Percentiles rank a stretch among this genome's conserved stretches.
phyloP scores from a whole-genome alignment of 2,797 vertebrate species.

The Oceanodroma leucorhoa region DNA sequence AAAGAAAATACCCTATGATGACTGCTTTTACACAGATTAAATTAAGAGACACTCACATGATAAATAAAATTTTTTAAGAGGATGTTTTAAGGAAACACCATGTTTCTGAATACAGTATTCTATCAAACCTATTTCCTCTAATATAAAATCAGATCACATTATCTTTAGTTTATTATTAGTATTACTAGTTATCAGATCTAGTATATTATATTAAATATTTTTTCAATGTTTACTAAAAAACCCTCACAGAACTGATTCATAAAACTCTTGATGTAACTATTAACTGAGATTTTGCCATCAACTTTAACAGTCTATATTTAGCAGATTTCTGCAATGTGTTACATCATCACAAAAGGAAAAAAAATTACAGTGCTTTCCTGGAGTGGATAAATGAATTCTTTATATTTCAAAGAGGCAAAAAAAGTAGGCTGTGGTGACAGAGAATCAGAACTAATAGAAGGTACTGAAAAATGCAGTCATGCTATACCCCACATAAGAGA shows the following conservation, averaged over 20 bases:
- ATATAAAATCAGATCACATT: not conserved
- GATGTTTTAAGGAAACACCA: not conserved
- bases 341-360: not conserved
- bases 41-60: not conserved
- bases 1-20: not conserved
- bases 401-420: not conserved
- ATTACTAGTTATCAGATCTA: not conserved
- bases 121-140: not conserved
- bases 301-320: not conserved
- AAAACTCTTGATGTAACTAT: not conserved
- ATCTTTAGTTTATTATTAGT: not conserved
- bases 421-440: not conserved
- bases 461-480: not conserved
- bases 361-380: not conserved
- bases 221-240: not conserved
- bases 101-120: not conserved
- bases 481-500: not conserved
- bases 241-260: not conserved
- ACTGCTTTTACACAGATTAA: not conserved
- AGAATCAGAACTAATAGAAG: not conserved
- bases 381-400: not conserved
- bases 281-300: not conserved
- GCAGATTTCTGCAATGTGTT: not conserved
- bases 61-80: not conserved
- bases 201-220: not conserved